A percentile compares a stretch with the other conserved stretches of the same genome.
phyloP scores from a whole-genome alignment of 1,140 invertebrate genomes.

The Platyscapa corneri region DNA sequence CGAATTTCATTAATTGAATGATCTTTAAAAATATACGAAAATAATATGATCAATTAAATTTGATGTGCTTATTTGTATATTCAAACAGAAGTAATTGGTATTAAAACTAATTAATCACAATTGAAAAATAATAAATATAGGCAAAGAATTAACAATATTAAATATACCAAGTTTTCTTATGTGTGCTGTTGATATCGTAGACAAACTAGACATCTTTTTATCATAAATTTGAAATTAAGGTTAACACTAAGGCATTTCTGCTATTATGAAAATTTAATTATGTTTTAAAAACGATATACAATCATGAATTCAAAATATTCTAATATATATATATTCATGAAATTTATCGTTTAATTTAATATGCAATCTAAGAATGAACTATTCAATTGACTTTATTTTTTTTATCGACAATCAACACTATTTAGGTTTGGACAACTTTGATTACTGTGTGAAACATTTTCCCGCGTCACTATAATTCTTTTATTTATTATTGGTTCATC shows the following conservation, averaged over 20 bases:
- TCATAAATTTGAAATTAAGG: slow-evolving; percentile 16
- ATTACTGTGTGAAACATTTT: slow-evolving; percentile 9
- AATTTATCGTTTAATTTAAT: neutral
- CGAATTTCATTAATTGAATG: slow-evolving; percentile 70
- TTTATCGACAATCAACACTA: slow-evolving; percentile 17
- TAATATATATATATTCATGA: neutral
- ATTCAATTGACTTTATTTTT: slow-evolving; percentile 2
- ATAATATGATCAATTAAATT: slow-evolving; percentile 11
- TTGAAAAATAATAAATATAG: neutral
- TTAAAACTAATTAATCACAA: neutral
- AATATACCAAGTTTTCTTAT: slow-evolving; percentile 58
- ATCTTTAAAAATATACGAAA: slow-evolving; percentile 54
- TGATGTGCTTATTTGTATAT: neutral
- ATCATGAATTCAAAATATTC: too few relatives aligned
- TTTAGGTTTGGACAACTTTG: slow-evolving; percentile 11
- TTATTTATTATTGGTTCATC: neutral
- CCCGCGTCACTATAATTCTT: neutral
- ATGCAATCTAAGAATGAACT: neutral
- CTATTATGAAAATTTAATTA: neutral
- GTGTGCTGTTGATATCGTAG: slow-evolving; percentile 54
- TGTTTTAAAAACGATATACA: neutral
- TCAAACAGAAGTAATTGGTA: neutral
- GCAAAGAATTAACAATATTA: neutral
- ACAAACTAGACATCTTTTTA: slow-evolving; percentile 50
- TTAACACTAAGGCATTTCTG: slow-evolving; percentile 29